Evolutionary conservation across 2,113 vertebrate genomes (phyloP).

Genomic region (Poecilia latipinna): DNA sequence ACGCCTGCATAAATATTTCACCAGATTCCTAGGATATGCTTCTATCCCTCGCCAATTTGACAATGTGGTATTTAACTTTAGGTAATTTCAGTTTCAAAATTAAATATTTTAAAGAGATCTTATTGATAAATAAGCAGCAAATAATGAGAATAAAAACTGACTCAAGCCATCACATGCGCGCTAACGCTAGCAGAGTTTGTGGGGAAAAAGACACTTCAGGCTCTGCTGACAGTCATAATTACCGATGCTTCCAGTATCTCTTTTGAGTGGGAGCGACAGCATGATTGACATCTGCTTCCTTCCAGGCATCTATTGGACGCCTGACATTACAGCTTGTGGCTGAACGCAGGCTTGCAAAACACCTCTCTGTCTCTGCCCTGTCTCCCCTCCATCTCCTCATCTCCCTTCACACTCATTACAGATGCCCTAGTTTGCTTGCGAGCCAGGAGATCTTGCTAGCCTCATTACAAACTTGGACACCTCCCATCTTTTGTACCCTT

Average conservation of each 20-base stretch:
- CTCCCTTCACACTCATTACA: constrained; percentile 69
- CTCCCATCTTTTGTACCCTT: constrained; percentile 73
- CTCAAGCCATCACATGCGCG: background rate
- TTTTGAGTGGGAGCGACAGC: constrained; percentile 20
- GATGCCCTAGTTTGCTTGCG: constrained; percentile 73
- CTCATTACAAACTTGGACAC: constrained; percentile 76
- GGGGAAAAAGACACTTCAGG: background rate
- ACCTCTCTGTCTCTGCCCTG: constrained; percentile 23
- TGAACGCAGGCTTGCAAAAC: constrained; percentile 34
- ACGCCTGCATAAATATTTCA: constrained; percentile 21
- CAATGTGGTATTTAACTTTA: constrained; percentile 6
- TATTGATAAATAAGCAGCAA: background rate
- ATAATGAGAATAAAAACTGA: background rate
- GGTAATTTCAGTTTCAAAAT: background rate
- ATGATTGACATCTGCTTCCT: constrained; percentile 25
- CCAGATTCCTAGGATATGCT: constrained; percentile 6
- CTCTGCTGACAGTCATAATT: constrained; percentile 8
- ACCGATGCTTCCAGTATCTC: constrained; percentile 13
- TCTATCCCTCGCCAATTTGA: background rate
- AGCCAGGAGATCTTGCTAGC: constrained; percentile 72
- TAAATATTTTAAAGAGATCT: background rate
- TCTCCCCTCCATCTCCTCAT: constrained; percentile 22
- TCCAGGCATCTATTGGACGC: constrained; percentile 22
- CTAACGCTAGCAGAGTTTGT: constrained; percentile 10
- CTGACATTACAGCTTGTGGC: constrained; percentile 37